phyloP scores from a whole-genome alignment of 2,888 invertebrate species.

The Pristionchus mayeri region DNA sequence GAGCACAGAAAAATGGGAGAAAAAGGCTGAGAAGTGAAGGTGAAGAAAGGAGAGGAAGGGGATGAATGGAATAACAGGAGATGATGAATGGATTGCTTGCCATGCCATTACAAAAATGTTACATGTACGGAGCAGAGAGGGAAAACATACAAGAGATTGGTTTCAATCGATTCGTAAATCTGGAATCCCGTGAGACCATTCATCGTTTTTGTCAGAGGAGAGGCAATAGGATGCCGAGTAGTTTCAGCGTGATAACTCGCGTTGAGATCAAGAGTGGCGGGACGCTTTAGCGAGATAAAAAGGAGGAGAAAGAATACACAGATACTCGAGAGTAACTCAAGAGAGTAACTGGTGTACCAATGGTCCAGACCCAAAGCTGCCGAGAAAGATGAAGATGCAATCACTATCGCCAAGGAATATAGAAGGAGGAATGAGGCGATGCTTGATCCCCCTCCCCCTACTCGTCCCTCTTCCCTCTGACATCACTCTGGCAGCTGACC shows the following conservation, averaged over 20 bases:
- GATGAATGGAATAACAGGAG: neutral
- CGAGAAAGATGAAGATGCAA: neutral
- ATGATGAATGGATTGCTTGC: neutral
- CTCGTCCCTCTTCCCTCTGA: too few species aligned
- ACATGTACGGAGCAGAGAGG: neutral
- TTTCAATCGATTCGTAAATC: neutral
- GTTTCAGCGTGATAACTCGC: neutral
- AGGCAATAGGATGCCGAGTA: neutral
- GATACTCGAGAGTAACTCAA: neutral
- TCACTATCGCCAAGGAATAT: too few species aligned
- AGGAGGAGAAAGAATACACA: conserved; percentile 2
- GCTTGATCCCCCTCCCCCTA: too few species aligned
- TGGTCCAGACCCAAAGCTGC: neutral
- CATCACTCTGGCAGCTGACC: too few species aligned
- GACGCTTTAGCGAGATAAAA: neutral
- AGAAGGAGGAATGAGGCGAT: too few species aligned
- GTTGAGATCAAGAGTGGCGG: neutral
- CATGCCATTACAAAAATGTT: neutral
- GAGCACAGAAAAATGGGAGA: neutral
- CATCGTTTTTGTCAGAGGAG: neutral
- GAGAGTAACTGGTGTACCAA: neutral
- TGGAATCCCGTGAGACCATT: too few species aligned
- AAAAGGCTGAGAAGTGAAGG: neutral
- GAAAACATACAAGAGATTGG: neutral
- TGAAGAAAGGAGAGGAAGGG: neutral